Evolutionary conservation across 2,888 invertebrate genomes (phyloP).

Genomic region (Pedicia rivosa): DNA sequence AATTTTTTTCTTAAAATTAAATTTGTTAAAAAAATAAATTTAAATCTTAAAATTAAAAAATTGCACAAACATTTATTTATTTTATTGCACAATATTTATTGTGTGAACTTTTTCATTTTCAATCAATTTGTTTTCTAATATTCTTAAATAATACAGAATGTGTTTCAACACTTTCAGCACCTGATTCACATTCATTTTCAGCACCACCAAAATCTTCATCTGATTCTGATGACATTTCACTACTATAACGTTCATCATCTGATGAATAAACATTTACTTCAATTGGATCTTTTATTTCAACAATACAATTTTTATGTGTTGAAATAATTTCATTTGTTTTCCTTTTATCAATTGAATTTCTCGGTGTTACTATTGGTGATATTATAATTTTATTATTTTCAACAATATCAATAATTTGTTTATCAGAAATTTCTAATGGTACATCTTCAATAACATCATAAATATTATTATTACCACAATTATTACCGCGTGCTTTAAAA

Average conservation of each 20-base stretch:
- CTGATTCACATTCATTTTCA: slow-evolving; percentile 61
- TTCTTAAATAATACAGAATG: slow-evolving; percentile 75
- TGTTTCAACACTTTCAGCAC: slow-evolving; percentile 73
- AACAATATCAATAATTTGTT: slow-evolving; percentile 14
- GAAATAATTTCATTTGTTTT: not conserved
- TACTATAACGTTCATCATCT: slow-evolving; percentile 12
- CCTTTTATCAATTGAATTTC: not conserved
- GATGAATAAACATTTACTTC: slow-evolving; percentile 14
- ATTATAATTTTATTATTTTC: slow-evolving; percentile 16
- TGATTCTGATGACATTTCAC: slow-evolving; percentile 17
- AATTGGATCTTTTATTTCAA: slow-evolving; percentile 10
- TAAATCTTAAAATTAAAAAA: no score
- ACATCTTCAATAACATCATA: slow-evolving; percentile 2
- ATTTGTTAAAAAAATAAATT: not conserved
- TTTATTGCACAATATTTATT: no score
- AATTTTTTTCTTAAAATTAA: no score
- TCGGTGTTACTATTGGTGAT: not conserved
- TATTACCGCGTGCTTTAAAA: slow-evolving; percentile 18
- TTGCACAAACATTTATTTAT: not conserved
- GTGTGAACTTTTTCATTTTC: no score
- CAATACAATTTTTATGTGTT: slow-evolving; percentile 1
- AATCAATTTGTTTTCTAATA: slow-evolving; percentile 41
- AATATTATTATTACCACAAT: slow-evolving; percentile 4
- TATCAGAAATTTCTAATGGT: no score
- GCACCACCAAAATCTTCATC: slow-evolving; percentile 68